Percentiles rank a stretch among this genome's conserved stretches.
Evolutionary conservation across 2,797 vertebrate genomes (phyloP).

Genomic region (Sebastes oblongus): DNA sequence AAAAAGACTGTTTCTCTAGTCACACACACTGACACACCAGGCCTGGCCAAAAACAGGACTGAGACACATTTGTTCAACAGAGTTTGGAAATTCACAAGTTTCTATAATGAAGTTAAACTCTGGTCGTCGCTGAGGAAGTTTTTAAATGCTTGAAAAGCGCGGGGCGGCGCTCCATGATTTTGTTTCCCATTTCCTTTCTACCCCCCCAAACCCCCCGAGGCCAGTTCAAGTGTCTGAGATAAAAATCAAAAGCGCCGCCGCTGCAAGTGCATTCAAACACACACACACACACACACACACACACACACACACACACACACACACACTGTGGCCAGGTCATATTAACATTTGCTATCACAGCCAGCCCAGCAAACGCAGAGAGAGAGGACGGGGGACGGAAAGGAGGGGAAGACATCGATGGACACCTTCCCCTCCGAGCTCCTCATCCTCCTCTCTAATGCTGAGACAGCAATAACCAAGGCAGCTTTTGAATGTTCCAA

Average conservation of each 20-base stretch:
- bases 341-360: slow-evolving; percentile 61
- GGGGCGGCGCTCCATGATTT: slow-evolving; percentile 48
- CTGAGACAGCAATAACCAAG: slow-evolving; percentile 99
- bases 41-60: slow-evolving; percentile 67
- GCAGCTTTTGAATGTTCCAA: slow-evolving; percentile 99
- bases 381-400: slow-evolving; percentile 76
- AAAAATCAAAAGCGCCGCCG: slow-evolving; percentile 30
- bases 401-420: background rate
- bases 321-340: slow-evolving; percentile 58
- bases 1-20: slow-evolving; percentile 79
- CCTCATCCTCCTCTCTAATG: slow-evolving; percentile 56
- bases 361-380: slow-evolving; percentile 61
- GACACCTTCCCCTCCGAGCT: slow-evolving; percentile 22
- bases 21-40: slow-evolving; percentile 79
- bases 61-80: slow-evolving; percentile 50
- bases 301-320: too few species aligned
- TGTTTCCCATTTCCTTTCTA: slow-evolving; percentile 4
- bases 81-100: slow-evolving; percentile 43
- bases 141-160: slow-evolving; percentile 65
- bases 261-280: slow-evolving; percentile 37
- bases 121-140: slow-evolving; percentile 20
- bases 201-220: background rate
- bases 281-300: background rate
- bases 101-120: slow-evolving; percentile 56
- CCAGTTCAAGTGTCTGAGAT: slow-evolving; percentile 57